Percentiles rank a stretch among this genome's conserved stretches.
Evolutionary conservation across 2,113 vertebrate genomes (phyloP).

Genomic region (Dolichallabes microphthalmus): DNA sequence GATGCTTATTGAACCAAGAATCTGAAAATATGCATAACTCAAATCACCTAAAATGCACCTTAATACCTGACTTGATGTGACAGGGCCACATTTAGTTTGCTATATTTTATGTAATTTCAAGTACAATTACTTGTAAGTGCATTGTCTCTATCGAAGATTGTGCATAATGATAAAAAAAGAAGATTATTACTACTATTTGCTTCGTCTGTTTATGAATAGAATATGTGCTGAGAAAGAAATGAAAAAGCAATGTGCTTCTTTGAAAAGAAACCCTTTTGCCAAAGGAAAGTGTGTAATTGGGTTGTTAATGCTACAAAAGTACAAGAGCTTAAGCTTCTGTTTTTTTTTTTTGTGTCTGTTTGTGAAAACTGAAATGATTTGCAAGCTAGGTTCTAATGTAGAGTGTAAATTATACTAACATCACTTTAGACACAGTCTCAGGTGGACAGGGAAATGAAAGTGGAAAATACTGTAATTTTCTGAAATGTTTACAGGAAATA

Average conservation of each 20-base stretch:
- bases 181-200: not conserved
- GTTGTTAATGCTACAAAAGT: not conserved
- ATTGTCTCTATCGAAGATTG: constrained; percentile 7
- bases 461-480: not conserved
- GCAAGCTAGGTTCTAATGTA: not conserved
- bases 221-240: not conserved
- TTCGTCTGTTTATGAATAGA: not conserved
- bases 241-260: not conserved
- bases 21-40: no score
- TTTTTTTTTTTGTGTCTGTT: not conserved
- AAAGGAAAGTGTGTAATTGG: no score
- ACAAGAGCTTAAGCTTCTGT: not conserved
- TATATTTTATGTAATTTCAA: constrained; percentile 33
- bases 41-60: no score
- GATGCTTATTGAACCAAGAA: no score
- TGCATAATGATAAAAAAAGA: not conserved
- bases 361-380: not conserved
- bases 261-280: not conserved
- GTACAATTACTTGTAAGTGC: constrained; percentile 29
- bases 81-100: not conserved
- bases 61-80: no score
- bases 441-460: not conserved
- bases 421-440: not conserved
- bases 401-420: not conserved
- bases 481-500: not conserved